Percentiles rank a stretch among this genome's conserved stretches.
Evolutionary conservation across 2,113 vertebrate genomes (phyloP).

Genomic region (Ochotona curzoniae): DNA sequence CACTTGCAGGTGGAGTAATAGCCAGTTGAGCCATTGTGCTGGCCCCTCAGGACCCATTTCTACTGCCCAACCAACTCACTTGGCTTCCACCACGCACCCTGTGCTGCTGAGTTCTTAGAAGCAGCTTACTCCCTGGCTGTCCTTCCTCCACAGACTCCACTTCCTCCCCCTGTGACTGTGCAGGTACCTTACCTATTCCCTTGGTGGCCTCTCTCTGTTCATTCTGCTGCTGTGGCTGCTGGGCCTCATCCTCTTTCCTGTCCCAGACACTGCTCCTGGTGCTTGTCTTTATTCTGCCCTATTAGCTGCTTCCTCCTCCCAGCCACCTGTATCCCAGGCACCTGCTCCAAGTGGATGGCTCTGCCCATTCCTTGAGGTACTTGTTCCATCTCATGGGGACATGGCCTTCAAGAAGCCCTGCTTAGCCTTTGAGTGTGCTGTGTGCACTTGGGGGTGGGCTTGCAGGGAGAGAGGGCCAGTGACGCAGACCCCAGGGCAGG

Average conservation of each 20-base stretch:
- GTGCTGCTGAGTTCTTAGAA: no score
- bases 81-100: no score
- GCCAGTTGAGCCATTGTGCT: no score
- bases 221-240: no score
- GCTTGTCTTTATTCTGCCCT: fast-evolving
- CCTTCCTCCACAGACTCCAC: background rate
- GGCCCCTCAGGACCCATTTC: no score
- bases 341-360: background rate
- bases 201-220: background rate
- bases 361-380: background rate
- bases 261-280: background rate
- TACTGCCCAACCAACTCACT: no score
- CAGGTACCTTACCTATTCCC: no score
- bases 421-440: background rate
- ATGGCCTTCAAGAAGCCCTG: background rate
- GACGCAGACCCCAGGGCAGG: background rate
- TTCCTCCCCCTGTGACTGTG: no score
- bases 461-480: no score
- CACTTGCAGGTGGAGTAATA: no score
- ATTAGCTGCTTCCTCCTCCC: fast-evolving
- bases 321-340: background rate
- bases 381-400: background rate
- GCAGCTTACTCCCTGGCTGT: no score
- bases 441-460: background rate
- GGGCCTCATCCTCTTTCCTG: background rate